phyloP scores from a whole-genome alignment of 1,140 invertebrate genomes.

The Zophobas morio region DNA sequence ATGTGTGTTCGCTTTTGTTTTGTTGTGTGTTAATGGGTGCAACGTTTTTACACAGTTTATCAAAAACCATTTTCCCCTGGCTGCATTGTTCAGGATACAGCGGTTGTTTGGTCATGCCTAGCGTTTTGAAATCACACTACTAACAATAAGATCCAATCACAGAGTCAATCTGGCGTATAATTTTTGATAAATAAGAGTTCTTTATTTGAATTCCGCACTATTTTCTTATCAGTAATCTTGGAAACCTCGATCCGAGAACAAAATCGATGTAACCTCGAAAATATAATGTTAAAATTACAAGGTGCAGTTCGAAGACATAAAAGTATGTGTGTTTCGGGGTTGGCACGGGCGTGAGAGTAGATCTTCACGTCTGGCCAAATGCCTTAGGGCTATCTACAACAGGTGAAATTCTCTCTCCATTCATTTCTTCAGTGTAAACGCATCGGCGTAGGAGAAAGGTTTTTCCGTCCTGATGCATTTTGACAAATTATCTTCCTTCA shows the following conservation, averaged over 20 bases:
- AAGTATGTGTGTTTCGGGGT: constrained; percentile 47
- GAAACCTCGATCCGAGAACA: neutral
- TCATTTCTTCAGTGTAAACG: neutral
- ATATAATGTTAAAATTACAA: too few species aligned
- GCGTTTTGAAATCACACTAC: constrained; percentile 10
- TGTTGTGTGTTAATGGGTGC: constrained; percentile 24
- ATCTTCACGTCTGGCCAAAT: constrained; percentile 16
- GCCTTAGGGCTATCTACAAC: neutral
- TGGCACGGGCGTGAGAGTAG: constrained; percentile 32
- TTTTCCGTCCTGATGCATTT: constrained; percentile 16
- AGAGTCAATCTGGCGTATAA: constrained; percentile 16
- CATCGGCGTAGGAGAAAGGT: constrained; percentile 12
- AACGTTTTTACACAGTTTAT: constrained; percentile 31
- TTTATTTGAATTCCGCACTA: neutral
- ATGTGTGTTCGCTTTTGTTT: constrained; percentile 17
- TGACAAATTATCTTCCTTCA: constrained; percentile 5
- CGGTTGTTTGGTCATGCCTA: neutral
- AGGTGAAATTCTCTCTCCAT: constrained; percentile 31
- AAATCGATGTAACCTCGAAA: neutral
- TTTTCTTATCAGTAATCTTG: neutral
- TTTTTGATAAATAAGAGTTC: constrained; percentile 15
- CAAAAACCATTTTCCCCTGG: constrained; percentile 22
- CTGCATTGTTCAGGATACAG: constrained; percentile 5
- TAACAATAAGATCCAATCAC: constrained; percentile 5
- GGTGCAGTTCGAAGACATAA: constrained; percentile 2